A percentile compares a stretch with the other conserved stretches of the same genome.
These are phyloP conservation scores for Urosaurus nigricauda DNA, from an alignment of 2,797 vertebrate genomes.

Conservation along the genomic window DNA sequence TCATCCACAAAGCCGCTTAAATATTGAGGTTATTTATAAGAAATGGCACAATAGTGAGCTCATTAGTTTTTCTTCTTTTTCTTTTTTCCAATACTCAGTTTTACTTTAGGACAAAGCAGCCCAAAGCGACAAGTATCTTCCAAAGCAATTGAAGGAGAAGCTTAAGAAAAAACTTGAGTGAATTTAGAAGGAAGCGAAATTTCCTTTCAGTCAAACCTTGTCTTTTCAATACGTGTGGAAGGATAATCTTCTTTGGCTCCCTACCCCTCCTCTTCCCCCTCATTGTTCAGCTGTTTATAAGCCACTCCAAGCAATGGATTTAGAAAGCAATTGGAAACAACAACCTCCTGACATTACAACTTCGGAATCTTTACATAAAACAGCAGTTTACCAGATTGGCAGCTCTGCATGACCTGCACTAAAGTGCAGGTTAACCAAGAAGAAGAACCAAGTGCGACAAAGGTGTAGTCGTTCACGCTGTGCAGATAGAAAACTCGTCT, in stretches of 20 bases:
- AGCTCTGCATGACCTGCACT: neutral
- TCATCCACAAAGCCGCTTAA: conserved; percentile 17
- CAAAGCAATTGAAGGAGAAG: neutral
- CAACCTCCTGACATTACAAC: neutral
- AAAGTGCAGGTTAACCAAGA: neutral
- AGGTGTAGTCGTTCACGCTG: neutral
- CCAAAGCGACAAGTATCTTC: neutral
- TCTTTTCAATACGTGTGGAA: neutral
- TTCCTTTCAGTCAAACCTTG: neutral
- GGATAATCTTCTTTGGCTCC: conserved; percentile 7
- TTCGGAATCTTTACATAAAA: neutral
- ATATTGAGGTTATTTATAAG: conserved; percentile 5
- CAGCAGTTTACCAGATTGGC: neutral
- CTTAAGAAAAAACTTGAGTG: neutral
- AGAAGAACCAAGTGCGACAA: neutral
- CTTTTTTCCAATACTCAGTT: neutral
- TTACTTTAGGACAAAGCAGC: neutral
- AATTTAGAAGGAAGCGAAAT: neutral
- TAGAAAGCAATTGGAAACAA: neutral
- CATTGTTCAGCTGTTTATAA: conserved; percentile 3
- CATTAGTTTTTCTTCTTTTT: neutral
- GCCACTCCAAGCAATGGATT: conserved; percentile 29
- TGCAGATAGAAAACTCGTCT: neutral
- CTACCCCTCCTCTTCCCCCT: neutral
- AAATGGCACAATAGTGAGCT: neutral